Evolutionary conservation across 2,888 invertebrate species (phyloP).

Genomic region (Hirtodrosophila confusa): DNA sequence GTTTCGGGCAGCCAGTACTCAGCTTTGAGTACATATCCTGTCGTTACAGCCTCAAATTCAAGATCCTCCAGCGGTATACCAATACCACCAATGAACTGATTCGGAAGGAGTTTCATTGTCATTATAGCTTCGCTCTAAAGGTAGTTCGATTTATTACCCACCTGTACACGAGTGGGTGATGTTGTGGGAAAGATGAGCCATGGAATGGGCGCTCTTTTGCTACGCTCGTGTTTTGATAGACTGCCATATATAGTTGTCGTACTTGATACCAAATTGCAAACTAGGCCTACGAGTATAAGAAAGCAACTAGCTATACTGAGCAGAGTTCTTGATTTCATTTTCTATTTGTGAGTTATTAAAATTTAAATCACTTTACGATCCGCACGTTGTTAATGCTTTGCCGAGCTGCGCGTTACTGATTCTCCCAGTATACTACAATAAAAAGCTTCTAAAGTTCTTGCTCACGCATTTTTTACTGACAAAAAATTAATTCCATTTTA

Average conservation of each 20-base stretch:
- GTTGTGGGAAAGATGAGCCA: conserved; percentile 81
- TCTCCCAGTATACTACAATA: conserved; percentile 13
- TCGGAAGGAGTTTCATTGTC: background rate
- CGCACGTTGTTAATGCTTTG: conserved; percentile 55
- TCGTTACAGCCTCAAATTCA: conserved; percentile 80
- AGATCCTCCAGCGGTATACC: conserved; percentile 83
- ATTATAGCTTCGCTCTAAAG: background rate
- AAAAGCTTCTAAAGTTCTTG: conserved; percentile 38
- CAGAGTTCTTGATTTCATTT: conserved; percentile 38
- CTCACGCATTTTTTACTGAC: conserved; percentile 26
- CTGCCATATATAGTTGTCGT: conserved; percentile 35
- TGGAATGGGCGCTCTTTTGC: conserved; percentile 61
- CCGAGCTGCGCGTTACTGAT: conserved; percentile 50
- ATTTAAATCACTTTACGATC: conserved; percentile 5
- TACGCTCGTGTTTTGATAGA: conserved; percentile 61
- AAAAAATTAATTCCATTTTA: conserved; percentile 12
- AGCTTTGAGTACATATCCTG: conserved; percentile 82
- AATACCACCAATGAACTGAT: conserved; percentile 82
- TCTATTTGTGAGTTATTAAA: conserved; percentile 7
- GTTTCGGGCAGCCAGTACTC: conserved; percentile 81
- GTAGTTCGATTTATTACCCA: conserved; percentile 33
- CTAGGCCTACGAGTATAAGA: conserved; percentile 16
- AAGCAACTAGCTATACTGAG: conserved; percentile 21
- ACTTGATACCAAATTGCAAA: conserved; percentile 17
- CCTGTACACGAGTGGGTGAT: conserved; percentile 82